phyloP scores from a whole-genome alignment of 2,888 invertebrate genomes.

The Eilema griseolum region DNA sequence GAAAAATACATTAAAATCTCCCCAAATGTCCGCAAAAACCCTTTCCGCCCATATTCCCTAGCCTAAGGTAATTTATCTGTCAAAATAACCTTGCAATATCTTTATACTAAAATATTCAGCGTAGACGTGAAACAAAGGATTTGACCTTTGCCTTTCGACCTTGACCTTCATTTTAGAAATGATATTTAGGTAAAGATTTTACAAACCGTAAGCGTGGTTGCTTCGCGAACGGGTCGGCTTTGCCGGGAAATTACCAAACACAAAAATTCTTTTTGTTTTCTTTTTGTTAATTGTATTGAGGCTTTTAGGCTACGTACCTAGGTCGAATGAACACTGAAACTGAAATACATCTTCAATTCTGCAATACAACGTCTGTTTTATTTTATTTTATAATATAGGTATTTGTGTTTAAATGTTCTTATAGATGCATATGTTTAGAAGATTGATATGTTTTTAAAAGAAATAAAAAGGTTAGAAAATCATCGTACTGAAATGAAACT shows the following conservation, averaged over 20 bases:
- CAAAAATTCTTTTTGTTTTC: background rate
- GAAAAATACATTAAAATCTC: background rate
- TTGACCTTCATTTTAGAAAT: background rate
- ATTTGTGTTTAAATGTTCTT: too few relatives aligned
- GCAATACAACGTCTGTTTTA: too few relatives aligned
- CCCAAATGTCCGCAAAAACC: background rate
- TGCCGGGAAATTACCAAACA: background rate
- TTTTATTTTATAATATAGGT: too few relatives aligned
- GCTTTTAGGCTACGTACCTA: too few relatives aligned
- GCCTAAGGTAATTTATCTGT: constrained; percentile 26
- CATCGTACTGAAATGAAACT: too few relatives aligned
- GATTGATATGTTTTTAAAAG: too few relatives aligned
- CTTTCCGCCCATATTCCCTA: background rate
- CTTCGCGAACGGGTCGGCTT: constrained; percentile 2
- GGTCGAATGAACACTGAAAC: too few relatives aligned
- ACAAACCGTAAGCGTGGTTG: background rate
- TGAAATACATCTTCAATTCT: too few relatives aligned
- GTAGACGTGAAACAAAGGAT: constrained; percentile 12
- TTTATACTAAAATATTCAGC: constrained; percentile 39
- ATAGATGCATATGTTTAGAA: too few relatives aligned
- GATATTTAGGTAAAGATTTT: constrained; percentile 8
- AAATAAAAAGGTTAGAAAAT: too few relatives aligned
- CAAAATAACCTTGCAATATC: constrained; percentile 34
- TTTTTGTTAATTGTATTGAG: too few relatives aligned
- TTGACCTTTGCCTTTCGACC: constrained; percentile 19